These are phyloP conservation scores for Hylaea fasciaria DNA, from an alignment of 2,888 invertebrate genomes.

Conservation along the genomic window DNA sequence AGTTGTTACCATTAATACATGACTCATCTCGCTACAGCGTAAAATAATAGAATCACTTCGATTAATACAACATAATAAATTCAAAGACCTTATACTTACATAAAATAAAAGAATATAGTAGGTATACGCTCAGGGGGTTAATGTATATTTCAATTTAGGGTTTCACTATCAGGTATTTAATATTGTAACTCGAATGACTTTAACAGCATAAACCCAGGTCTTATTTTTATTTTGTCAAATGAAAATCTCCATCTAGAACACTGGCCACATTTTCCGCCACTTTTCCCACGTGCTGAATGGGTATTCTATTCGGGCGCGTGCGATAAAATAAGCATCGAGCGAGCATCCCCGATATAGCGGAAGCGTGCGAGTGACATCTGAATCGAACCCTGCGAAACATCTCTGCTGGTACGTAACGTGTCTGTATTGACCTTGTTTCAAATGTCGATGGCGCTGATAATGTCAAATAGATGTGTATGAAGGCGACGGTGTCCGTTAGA, in stretches of 20 bases:
- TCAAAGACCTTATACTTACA: too few species aligned
- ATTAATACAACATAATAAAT: too few species aligned
- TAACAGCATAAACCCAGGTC: too few species aligned
- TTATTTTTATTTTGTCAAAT: too few species aligned
- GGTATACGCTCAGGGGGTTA: too few species aligned
- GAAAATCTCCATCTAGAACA: constrained; percentile 2
- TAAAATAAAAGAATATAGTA: too few species aligned
- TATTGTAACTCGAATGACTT: too few species aligned
- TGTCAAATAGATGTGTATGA: constrained; percentile 5
- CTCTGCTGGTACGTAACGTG: constrained; percentile 40
- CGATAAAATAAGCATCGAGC: constrained; percentile 44
- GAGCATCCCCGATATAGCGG: constrained; percentile 51
- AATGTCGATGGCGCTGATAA: constrained; percentile 13
- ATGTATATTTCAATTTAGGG: too few species aligned
- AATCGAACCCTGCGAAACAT: constrained; percentile 50
- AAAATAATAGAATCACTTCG: too few species aligned
- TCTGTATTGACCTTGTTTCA: constrained; percentile 35
- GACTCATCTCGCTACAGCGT: too few species aligned
- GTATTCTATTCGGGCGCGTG: constrained; percentile 32
- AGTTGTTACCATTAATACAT: too few species aligned
- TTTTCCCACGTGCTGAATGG: constrained; percentile 21
- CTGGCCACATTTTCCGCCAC: constrained; percentile 6
- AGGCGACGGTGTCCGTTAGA: background rate
- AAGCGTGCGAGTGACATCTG: constrained; percentile 62
- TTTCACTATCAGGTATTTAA: too few species aligned